These are phyloP conservation scores for Copidosoma aretas DNA, from an alignment of 2,888 invertebrate species.

Conservation along the genomic window DNA sequence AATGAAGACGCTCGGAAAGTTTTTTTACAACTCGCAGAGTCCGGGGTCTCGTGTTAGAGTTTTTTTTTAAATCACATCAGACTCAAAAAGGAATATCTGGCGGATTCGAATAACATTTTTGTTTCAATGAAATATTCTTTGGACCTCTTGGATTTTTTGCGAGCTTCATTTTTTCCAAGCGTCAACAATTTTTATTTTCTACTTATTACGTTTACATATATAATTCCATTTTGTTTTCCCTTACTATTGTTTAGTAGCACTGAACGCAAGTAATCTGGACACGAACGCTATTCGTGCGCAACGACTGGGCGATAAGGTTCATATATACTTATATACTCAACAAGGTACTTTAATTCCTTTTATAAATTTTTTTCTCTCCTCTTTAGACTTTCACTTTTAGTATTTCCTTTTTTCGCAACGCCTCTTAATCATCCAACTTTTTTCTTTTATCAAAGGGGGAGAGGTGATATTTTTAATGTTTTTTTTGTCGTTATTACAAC, in stretches of 20 bases:
- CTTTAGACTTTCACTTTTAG: conserved; percentile 14
- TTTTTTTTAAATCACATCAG: not conserved
- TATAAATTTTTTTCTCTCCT: conserved; percentile 40
- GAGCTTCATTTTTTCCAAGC: conserved; percentile 10
- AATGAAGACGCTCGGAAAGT: conserved; percentile 20
- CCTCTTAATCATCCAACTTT: conserved; percentile 1
- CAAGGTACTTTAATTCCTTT: conserved; percentile 56
- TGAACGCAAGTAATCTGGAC: conserved; percentile 47
- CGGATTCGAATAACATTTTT: too few relatives aligned
- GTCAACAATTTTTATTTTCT: conserved; percentile 3
- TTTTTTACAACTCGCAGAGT: not conserved
- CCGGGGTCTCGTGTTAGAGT: not conserved
- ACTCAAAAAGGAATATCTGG: too few relatives aligned
- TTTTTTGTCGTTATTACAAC: conserved; percentile 27
- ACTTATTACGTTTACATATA: conserved; percentile 20
- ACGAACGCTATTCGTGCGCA: conserved; percentile 41
- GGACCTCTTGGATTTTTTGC: too few relatives aligned
- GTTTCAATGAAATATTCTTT: too few relatives aligned
- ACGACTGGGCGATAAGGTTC: conserved; percentile 52
- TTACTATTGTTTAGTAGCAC: conserved; percentile 27
- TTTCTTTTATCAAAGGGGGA: conserved; percentile 10
- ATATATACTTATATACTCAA: conserved; percentile 61
- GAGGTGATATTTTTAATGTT: conserved; percentile 10
- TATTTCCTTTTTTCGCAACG: conserved; percentile 2
- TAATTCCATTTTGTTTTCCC: conserved; percentile 17